Base-by-base conservation (phyloP, 1,140 invertebrate genomes). In the Trachymyrmex septentrionalis region DNA sequence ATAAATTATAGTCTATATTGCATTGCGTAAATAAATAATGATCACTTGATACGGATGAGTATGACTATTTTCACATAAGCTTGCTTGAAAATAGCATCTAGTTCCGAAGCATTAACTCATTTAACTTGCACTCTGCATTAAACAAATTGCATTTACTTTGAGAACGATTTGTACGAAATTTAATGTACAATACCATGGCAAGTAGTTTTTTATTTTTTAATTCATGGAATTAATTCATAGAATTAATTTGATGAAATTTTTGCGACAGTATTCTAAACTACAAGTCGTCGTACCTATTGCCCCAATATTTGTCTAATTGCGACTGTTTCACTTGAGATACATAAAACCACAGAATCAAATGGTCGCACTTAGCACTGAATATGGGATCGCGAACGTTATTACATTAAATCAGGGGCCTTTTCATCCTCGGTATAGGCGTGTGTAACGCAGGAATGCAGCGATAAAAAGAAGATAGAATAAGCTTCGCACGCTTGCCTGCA, bases 401-500 rank as follows among this genome's bases (percentile, higher is more conserved):
- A 69, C 21, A 21, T 21, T 67, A 81, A 53, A 81, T 44, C 59
- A 48, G 24, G 38, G 55, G 30, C 30, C 21, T 38, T 12, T 16
- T 75, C 4, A 19, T 16, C n/a, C 27, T 73, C 24, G 55, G 27
- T 50, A 6, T 44, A 72, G 30, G 30, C 9, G 5, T 61, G n/a
- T 5, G n/a, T 27, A 55, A 72, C 14, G 44, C 9, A 27, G 44
- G 19, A 57, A 73, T 21, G 69, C 67, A 48, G 55, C 80, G 55
- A 38, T 61, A 59, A 34, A 21, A 59, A 78, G 3, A 78, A 50
- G 24, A 89, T 93, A 93, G 89, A 76, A 81, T 93, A 95, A 95
- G 94, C 94, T 94, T 95, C 86, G 94, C 94, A 95, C 95, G 94
- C 93, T 86, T 93, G 77, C 77, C 90, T 95, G 95, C 95, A 95